phyloP scores from a whole-genome alignment of 2,888 invertebrate genomes.

The Patella depressa region DNA sequence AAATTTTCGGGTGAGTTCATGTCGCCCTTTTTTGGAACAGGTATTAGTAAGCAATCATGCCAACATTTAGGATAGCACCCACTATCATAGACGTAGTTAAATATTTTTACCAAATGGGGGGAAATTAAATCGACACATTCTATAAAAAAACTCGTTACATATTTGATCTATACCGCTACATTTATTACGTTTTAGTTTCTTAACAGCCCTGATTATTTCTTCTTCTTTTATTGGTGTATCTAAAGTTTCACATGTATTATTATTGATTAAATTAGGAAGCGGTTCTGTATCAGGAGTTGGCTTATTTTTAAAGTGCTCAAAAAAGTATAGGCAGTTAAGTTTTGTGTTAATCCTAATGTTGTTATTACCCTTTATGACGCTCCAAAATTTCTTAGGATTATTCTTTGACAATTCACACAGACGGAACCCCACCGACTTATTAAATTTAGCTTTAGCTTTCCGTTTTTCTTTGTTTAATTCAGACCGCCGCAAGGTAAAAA shows the following conservation, averaged over 20 bases:
- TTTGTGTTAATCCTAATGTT: background rate
- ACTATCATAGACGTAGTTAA: background rate
- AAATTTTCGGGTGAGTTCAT: background rate
- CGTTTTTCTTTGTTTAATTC: background rate
- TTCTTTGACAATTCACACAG: background rate
- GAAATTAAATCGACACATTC: background rate
- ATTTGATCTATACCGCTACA: slow-evolving; percentile 1
- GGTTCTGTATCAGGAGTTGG: background rate
- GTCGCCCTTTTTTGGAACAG: slow-evolving; percentile 2
- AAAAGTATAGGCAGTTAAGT: background rate
- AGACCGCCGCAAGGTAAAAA: background rate
- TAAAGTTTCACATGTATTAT: background rate
- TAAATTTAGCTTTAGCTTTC: background rate
- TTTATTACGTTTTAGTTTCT: background rate
- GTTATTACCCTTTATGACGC: background rate
- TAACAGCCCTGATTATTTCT: background rate
- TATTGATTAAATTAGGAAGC: background rate
- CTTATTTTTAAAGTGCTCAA: background rate
- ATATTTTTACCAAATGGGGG: background rate
- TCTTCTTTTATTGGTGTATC: background rate
- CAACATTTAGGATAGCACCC: background rate
- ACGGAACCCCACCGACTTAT: background rate
- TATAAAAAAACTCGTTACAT: background rate
- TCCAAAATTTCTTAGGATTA: slow-evolving; percentile 6
- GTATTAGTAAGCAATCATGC: background rate